Evolutionary conservation across 2,888 invertebrate species (phyloP), one percentile per base, ranked within the genome.

Genomic region (Chloromyia formosa): DNA sequence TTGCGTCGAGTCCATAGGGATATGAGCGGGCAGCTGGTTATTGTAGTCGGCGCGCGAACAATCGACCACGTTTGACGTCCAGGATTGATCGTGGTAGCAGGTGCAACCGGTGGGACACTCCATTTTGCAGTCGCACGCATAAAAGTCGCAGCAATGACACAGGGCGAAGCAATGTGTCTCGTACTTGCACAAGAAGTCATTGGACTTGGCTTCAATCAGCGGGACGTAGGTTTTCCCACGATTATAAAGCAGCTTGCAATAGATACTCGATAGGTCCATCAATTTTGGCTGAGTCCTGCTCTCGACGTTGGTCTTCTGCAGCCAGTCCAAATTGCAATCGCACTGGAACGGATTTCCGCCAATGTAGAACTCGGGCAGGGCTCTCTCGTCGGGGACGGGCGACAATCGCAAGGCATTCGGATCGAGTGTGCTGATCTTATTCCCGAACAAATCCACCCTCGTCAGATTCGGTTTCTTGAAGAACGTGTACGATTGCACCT

Each of bases 71-170:
- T 96, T 96, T 42, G 95, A 93, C 69, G 93, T 92, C 95, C 96
- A 97, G 77, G 93, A 91, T 82, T 94, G 93, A 87, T 97, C 96
- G 86, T 96, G 95, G 87, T 95, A 97, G 84, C 97, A 97, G 78
- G 93, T 92, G 87, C 97, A 97, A 83, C 95, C 94, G 76, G 90
- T 90, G 69, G 97, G 97, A 84, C 97, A 97, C 81, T 94, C 95
- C 94, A 96, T 96, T 88, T 96, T 95, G 87, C 97, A 97, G 87
- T 97, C 97, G 88, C 97, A 97, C 73, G 95, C 95, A 86, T 95
- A 96, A 85, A 95, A 97, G 86, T 96, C 96, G 87, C 97, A 97
- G 87, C 97, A 97, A 84, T 95, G 94, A 84, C 97, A 97, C 79
- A 95, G 87, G 4, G 96, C 94, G 85, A 96, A 96, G 87, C 97